Percentiles rank a stretch among this genome's conserved stretches.
Evolutionary conservation across 2,888 invertebrate species (phyloP).

Genomic region (Metacarcinus magister): DNA sequence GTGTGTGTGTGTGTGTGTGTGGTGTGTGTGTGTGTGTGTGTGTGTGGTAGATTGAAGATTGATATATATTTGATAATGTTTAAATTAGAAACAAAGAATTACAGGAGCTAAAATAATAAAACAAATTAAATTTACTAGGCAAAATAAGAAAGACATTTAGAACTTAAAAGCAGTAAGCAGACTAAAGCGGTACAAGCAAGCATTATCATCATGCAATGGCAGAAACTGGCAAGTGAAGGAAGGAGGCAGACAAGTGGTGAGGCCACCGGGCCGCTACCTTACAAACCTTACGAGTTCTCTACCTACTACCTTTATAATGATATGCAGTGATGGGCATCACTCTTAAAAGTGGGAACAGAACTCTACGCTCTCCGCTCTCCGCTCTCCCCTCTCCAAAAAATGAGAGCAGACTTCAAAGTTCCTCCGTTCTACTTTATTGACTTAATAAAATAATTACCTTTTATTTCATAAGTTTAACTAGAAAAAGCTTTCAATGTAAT

Average conservation of each 20-base stretch:
- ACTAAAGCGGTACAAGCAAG: background rate
- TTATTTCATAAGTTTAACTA: too few relatives aligned
- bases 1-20: slow-evolving; percentile 26
- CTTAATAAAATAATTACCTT: too few relatives aligned
- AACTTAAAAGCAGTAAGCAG: background rate
- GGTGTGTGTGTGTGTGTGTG: background rate
- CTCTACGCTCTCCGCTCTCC: too few relatives aligned
- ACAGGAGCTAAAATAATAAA: background rate
- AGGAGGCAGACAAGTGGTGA: background rate
- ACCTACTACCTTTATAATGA: background rate
- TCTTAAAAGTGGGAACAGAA: too few relatives aligned
- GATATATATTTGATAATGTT: background rate
- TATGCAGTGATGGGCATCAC: too few relatives aligned
- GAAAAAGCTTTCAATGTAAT: too few relatives aligned
- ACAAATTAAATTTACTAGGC: background rate
- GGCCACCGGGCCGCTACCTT: background rate
- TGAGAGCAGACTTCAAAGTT: too few relatives aligned
- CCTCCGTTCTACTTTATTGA: too few relatives aligned
- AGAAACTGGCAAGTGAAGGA: background rate
- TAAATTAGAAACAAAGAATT: background rate
- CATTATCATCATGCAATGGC: background rate
- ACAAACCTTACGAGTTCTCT: background rate
- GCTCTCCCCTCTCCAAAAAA: too few relatives aligned
- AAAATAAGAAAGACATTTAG: background rate
- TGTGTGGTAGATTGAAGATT: background rate